These are phyloP conservation scores for Acrocephalus scirpaceus DNA, from an alignment of 2,797 vertebrate genomes.

Conservation along the genomic window DNA sequence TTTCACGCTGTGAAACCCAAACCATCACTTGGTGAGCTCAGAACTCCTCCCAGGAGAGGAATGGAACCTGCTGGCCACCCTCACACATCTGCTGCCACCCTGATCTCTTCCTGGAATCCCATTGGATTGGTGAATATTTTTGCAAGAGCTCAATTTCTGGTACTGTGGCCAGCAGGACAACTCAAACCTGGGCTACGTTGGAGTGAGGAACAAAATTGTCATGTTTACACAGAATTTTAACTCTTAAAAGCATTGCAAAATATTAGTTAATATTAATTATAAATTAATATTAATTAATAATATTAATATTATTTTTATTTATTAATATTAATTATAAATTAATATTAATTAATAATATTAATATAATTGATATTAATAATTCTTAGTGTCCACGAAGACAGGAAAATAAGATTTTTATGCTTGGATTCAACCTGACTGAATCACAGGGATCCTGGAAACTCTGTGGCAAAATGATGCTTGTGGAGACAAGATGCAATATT, in stretches of 20 bases:
- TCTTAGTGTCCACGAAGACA: neutral
- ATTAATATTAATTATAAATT: neutral
- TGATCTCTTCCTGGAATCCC: neutral
- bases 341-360: too few relatives aligned
- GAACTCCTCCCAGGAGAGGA: neutral
- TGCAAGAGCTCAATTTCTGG: neutral
- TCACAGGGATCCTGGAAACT: neutral
- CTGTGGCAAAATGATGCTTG: neutral
- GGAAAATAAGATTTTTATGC: neutral
- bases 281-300: too few relatives aligned
- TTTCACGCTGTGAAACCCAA: neutral
- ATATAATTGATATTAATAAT: neutral
- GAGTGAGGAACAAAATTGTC: neutral
- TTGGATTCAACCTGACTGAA: neutral
- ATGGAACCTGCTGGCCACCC: neutral
- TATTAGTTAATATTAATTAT: too few relatives aligned
- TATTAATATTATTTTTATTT: too few relatives aligned
- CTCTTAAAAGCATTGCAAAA: neutral
- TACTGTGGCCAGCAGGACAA: neutral
- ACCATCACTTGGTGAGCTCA: neutral
- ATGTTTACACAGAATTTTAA: neutral
- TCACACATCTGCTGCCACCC: neutral
- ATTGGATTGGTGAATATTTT: neutral
- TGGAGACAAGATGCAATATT: neutral
- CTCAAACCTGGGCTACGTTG: neutral